A percentile compares a stretch with the other conserved stretches of the same genome.
Evolutionary conservation across 2,888 invertebrate genomes (phyloP).

Genomic region (Cephus rjabovi): DNA sequence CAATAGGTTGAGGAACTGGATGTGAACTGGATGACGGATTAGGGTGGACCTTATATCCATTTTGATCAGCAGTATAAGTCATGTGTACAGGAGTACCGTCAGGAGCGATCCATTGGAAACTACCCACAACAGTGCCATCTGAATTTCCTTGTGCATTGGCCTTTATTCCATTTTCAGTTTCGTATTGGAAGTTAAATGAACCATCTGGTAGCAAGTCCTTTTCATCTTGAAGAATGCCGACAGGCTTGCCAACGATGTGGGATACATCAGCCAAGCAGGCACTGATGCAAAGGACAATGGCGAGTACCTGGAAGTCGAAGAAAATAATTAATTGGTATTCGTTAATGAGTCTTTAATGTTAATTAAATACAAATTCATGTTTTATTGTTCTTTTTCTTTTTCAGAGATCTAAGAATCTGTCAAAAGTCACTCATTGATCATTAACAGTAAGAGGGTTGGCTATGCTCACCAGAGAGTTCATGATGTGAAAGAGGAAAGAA

Average conservation of each 20-base stretch:
- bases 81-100: slow-evolving; percentile 3
- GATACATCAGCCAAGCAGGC: slow-evolving; percentile 19
- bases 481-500: slow-evolving; percentile 15
- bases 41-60: slow-evolving; percentile 2
- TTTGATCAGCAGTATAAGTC: background rate
- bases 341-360: background rate
- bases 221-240: background rate
- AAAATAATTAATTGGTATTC: background rate
- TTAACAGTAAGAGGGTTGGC: background rate
- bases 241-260: background rate
- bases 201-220: slow-evolving; percentile 8
- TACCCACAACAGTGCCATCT: background rate
- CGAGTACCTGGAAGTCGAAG: slow-evolving; percentile 12
- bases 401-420: background rate
- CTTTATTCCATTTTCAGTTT: slow-evolving; percentile 7
- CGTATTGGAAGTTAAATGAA: background rate
- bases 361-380: background rate
- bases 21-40: background rate
- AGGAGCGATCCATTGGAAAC: slow-evolving; percentile 9
- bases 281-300: slow-evolving; percentile 8
- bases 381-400: background rate
- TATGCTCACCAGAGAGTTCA: slow-evolving; percentile 12
- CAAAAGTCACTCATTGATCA: background rate
- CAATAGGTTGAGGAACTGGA: background rate
- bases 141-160: background rate